Conservation (phyloP, 2,797 vertebrate species). For the Brachymystax lenok region DNA sequence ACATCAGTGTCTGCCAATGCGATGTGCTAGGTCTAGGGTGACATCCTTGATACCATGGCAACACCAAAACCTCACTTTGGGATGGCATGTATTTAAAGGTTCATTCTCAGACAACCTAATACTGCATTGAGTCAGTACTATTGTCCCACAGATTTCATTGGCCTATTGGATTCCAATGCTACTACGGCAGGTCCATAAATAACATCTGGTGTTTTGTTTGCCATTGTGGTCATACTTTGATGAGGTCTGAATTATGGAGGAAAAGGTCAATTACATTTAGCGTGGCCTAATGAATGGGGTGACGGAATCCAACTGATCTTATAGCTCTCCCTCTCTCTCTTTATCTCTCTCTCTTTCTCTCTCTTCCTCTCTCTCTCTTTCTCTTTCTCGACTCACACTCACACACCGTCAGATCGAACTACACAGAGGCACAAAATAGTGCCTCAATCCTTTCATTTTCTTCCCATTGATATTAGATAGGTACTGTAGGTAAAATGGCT, state of each 20-base stretch:
- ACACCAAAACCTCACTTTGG: conserved; percentile 65
- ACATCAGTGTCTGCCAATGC: conserved; percentile 44
- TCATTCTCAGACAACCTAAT: conserved; percentile 54
- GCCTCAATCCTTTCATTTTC: background rate
- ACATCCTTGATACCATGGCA: conserved; percentile 74
- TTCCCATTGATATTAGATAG: background rate
- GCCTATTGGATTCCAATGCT: too few species aligned
- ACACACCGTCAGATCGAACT: background rate
- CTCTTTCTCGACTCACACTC: background rate
- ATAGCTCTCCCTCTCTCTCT: background rate
- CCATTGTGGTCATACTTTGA: background rate
- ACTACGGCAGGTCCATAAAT: background rate
- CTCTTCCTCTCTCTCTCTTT: background rate
- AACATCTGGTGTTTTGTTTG: background rate
- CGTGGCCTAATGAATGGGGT: background rate
- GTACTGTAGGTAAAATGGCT: background rate
- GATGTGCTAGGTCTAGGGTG: conserved; percentile 66
- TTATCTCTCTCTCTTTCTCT: background rate
- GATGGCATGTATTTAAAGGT: conserved; percentile 59
- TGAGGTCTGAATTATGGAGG: background rate
- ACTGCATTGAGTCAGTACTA: background rate
- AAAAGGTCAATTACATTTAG: background rate
- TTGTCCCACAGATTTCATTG: too few species aligned
- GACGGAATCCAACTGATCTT: background rate
- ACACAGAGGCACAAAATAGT: background rate